A percentile compares a stretch with the other conserved stretches of the same genome.
phyloP scores from a whole-genome alignment of 1,140 invertebrate genomes.

The Propsilocerus akamusi region DNA sequence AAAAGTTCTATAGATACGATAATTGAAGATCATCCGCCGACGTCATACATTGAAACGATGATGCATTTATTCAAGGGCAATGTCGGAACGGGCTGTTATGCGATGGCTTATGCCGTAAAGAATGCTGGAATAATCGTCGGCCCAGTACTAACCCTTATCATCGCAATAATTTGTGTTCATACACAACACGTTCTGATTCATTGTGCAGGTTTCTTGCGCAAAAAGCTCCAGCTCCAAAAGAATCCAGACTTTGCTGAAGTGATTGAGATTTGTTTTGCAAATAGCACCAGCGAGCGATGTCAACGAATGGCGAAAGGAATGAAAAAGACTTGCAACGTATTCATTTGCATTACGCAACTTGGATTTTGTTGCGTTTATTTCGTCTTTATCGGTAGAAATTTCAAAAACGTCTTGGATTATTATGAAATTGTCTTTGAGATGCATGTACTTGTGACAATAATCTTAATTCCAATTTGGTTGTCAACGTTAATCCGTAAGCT shows the following conservation, averaged over 20 bases:
- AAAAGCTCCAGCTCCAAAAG: slow-evolving; percentile 20
- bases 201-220: slow-evolving; percentile 41
- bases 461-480: slow-evolving; percentile 49
- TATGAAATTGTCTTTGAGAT: slow-evolving; percentile 36
- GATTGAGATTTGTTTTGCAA: slow-evolving; percentile 53
- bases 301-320: slow-evolving; percentile 36
- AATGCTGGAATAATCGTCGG: slow-evolving; percentile 49
- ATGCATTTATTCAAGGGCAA: slow-evolving; percentile 58
- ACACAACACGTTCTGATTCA: slow-evolving; percentile 50
- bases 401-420: slow-evolving; percentile 40
- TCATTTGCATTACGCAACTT: slow-evolving; percentile 77
- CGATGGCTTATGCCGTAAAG: slow-evolving; percentile 57
- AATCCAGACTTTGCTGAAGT: slow-evolving; percentile 56
- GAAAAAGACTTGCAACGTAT: slow-evolving; percentile 48
- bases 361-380: slow-evolving; percentile 93
- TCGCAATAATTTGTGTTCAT: slow-evolving; percentile 53
- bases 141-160: slow-evolving; percentile 38
- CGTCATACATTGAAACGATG: slow-evolving; percentile 40
- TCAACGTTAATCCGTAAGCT: slow-evolving; percentile 56
- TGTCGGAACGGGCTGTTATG: slow-evolving; percentile 54
- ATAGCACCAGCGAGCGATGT: slow-evolving; percentile 37
- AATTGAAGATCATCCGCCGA: not conserved
- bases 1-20: not conserved
- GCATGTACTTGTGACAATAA: slow-evolving; percentile 48
- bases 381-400: slow-evolving; percentile 72